Evolutionary conservation across 2,888 invertebrate species (phyloP).

Genomic region (Eurytoma californica): DNA sequence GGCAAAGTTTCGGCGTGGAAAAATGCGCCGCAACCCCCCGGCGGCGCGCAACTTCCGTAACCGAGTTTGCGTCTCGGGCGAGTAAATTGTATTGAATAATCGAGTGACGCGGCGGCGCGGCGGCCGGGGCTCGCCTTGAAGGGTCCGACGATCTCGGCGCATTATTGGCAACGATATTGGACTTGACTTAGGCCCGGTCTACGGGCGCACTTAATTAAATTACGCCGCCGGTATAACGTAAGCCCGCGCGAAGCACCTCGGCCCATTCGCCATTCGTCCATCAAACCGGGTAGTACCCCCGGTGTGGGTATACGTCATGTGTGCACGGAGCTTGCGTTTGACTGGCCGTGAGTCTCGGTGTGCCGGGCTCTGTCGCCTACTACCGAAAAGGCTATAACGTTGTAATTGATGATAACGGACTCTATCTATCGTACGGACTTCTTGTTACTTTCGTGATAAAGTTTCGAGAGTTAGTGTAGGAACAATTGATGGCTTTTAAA

Average conservation of each 20-base stretch:
- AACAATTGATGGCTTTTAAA: no score
- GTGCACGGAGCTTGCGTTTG: background rate
- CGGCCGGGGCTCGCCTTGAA: conserved; percentile 5
- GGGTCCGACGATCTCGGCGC: conserved; percentile 2
- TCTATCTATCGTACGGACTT: background rate
- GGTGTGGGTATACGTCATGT: background rate
- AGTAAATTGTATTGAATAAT: conserved; percentile 45
- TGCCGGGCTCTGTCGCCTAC: background rate
- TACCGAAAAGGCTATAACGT: no score
- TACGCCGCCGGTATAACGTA: conserved; percentile 5
- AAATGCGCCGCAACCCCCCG: background rate
- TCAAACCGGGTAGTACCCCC: background rate
- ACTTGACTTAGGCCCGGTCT: conserved; percentile 25
- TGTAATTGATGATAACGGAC: conserved; percentile 4
- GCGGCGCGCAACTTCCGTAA: conserved; percentile 20
- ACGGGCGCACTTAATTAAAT: conserved; percentile 16
- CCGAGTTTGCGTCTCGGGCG: conserved; percentile 20
- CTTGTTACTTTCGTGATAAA: background rate
- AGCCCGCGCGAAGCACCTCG: background rate
- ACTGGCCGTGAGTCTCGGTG: background rate
- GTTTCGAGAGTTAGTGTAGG: no score
- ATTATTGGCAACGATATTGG: conserved; percentile 48
- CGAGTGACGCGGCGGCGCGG: conserved; percentile 1
- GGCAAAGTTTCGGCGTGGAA: conserved; percentile 9
- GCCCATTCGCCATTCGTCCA: conserved; percentile 7